These are phyloP conservation scores for Siphamia tubifer DNA, from an alignment of 2,113 vertebrate species.

Conservation along the genomic window DNA sequence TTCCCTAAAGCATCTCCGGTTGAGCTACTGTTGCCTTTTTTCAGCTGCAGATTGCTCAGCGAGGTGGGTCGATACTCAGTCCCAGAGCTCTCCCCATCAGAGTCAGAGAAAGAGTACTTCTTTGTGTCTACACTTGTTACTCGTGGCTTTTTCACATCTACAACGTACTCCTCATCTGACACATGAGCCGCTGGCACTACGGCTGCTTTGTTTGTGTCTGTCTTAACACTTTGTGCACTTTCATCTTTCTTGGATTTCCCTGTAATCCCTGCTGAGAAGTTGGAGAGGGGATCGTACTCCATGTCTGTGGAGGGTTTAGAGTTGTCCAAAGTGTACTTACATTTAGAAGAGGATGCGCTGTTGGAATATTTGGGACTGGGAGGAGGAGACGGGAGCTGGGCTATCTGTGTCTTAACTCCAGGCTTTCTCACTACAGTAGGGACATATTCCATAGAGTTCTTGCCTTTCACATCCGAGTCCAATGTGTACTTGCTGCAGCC, in stretches of 20 bases:
- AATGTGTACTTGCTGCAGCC: slow-evolving; percentile 90
- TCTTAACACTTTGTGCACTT: slow-evolving; percentile 5
- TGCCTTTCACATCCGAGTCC: slow-evolving; percentile 71
- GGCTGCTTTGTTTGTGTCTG: slow-evolving; percentile 36
- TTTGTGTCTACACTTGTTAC: slow-evolving; percentile 39
- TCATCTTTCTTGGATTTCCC: slow-evolving; percentile 78
- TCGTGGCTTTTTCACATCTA: slow-evolving; percentile 76
- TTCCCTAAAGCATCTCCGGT: neutral
- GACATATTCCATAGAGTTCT: slow-evolving; percentile 87
- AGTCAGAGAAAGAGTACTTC: slow-evolving; percentile 86
- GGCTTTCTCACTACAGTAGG: slow-evolving; percentile 82
- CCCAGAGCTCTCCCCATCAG: slow-evolving; percentile 83
- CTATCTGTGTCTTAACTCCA: slow-evolving; percentile 38
- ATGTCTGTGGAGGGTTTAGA: slow-evolving; percentile 90
- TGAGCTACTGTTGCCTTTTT: slow-evolving; percentile 33
- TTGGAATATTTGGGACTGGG: slow-evolving; percentile 52
- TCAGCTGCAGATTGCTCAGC: slow-evolving; percentile 64
- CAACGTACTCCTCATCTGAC: slow-evolving; percentile 76
- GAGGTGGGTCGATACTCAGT: slow-evolving; percentile 69
- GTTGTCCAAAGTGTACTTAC: slow-evolving; percentile 92
- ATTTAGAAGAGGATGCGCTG: slow-evolving; percentile 65
- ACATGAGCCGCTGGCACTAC: slow-evolving; percentile 51
- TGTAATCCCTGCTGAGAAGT: slow-evolving; percentile 88
- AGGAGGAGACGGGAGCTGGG: slow-evolving; percentile 32
- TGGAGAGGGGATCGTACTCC: slow-evolving; percentile 95